phyloP scores from a whole-genome alignment of 2,113 vertebrate species.

The Struthidea cinerea region DNA sequence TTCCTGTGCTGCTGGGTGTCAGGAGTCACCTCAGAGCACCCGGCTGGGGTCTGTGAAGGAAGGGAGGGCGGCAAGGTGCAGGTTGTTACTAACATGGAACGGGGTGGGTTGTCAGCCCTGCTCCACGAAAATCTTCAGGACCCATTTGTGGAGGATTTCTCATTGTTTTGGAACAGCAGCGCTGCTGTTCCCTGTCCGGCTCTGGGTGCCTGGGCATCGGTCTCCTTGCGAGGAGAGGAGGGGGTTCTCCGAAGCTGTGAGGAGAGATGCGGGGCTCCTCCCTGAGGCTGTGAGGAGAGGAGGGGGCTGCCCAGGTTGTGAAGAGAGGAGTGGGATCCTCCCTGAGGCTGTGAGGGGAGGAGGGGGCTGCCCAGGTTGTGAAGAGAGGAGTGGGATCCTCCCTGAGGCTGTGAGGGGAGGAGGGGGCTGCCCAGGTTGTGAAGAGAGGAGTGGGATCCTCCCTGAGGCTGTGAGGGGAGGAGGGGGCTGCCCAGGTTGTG shows the following conservation, averaged over 20 bases:
- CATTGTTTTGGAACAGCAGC: background rate
- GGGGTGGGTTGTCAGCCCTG: rapidly evolving
- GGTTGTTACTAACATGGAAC: rapidly evolving
- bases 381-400: background rate
- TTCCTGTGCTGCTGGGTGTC: background rate
- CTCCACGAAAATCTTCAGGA: background rate
- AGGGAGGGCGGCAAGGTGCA: rapidly evolving
- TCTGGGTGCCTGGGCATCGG: rapidly evolving
- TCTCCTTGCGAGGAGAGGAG: background rate
- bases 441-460: too few relatives aligned
- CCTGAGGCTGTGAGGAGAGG: background rate
- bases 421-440: background rate
- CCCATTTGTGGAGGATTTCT: background rate
- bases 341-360: background rate
- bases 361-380: background rate
- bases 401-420: background rate
- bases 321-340: too few relatives aligned
- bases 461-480: background rate
- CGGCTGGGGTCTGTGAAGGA: background rate
- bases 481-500: rapidly evolving
- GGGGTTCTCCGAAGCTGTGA: rapidly evolving
- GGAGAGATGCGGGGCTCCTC: background rate
- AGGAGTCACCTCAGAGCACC: background rate
- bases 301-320: background rate
- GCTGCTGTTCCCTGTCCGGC: rapidly evolving